Evolutionary conservation across 2,113 vertebrate genomes (phyloP).

Genomic region (Oreochromis aureus): DNA sequence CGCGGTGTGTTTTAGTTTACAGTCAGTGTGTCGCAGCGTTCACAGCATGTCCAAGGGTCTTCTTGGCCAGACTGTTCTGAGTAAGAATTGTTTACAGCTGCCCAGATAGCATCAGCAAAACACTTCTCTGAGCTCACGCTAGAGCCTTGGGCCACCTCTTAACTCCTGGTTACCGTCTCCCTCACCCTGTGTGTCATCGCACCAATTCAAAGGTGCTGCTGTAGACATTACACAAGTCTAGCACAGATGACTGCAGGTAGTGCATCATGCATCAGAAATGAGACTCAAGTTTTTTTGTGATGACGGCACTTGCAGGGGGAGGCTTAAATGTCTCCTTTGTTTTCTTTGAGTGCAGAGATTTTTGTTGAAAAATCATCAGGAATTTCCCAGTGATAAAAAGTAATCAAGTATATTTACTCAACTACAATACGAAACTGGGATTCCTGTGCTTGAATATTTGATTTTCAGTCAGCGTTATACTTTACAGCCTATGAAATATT

Average conservation of each 20-base stretch:
- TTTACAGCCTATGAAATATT: neutral
- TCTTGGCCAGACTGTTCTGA: slow-evolving; percentile 24
- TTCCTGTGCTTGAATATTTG: neutral
- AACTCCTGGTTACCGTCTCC: neutral
- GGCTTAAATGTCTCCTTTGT: neutral
- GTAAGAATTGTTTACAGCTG: slow-evolving; percentile 58
- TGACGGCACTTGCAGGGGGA: neutral
- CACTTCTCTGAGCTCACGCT: slow-evolving; percentile 62
- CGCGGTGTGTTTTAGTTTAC: slow-evolving; percentile 2
- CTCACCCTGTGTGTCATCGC: neutral
- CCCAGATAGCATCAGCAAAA: slow-evolving; percentile 67
- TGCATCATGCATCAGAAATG: slow-evolving; percentile 13
- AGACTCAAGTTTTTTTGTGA: neutral
- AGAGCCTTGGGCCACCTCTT: slow-evolving; percentile 33
- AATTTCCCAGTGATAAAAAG: neutral
- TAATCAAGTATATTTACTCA: neutral
- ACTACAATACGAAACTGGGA: neutral
- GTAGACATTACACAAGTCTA: slow-evolving; percentile 34
- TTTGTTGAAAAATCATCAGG: neutral
- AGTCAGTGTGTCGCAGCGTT: neutral
- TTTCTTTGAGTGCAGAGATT: neutral
- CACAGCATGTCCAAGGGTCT: neutral
- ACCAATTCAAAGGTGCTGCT: neutral
- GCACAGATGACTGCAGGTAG: neutral
- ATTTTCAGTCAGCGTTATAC: neutral